Conservation (phyloP, 2,888 invertebrate genomes). For the Mactromeris polynyma region DNA sequence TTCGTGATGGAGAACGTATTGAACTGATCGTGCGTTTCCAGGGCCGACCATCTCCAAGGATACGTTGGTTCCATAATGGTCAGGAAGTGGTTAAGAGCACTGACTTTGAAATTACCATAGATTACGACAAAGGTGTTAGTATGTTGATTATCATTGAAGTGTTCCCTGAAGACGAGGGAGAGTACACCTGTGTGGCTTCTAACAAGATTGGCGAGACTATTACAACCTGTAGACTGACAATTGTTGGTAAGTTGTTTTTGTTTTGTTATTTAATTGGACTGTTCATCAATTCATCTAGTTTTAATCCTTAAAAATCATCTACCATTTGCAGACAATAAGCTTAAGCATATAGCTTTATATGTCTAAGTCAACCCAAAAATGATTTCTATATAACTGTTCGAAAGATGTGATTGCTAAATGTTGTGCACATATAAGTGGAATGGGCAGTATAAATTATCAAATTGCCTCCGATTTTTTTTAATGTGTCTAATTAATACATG, state of each 20-base stretch:
- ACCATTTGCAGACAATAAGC: too few species aligned
- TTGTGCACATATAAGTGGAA: too few species aligned
- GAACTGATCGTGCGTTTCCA: slow-evolving; percentile 81
- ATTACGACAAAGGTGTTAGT: slow-evolving; percentile 93
- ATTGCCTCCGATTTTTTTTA: too few species aligned
- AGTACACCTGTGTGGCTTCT: slow-evolving; percentile 95
- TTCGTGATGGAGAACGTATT: slow-evolving; percentile 96
- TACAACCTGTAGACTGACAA: slow-evolving; percentile 91
- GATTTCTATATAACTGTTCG: too few species aligned
- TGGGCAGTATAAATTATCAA: too few species aligned
- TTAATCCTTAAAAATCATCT: too few species aligned
- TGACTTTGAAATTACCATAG: slow-evolving; percentile 87
- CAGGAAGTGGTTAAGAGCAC: slow-evolving; percentile 86
- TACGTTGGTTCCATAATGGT: slow-evolving; percentile 88
- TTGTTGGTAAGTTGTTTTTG: slow-evolving; percentile 84
- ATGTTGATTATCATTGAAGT: slow-evolving; percentile 97
- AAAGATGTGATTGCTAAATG: too few species aligned
- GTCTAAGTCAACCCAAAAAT: too few species aligned
- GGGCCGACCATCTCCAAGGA: slow-evolving; percentile 82
- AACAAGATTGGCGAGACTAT: slow-evolving; percentile 96
- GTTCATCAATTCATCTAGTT: neutral
- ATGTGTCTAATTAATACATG: too few species aligned
- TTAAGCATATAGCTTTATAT: too few species aligned
- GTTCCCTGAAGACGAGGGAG: slow-evolving; percentile 99
- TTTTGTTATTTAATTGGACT: neutral